phyloP scores from a whole-genome alignment of 1,140 invertebrate species.

The Gryon sp. region DNA sequence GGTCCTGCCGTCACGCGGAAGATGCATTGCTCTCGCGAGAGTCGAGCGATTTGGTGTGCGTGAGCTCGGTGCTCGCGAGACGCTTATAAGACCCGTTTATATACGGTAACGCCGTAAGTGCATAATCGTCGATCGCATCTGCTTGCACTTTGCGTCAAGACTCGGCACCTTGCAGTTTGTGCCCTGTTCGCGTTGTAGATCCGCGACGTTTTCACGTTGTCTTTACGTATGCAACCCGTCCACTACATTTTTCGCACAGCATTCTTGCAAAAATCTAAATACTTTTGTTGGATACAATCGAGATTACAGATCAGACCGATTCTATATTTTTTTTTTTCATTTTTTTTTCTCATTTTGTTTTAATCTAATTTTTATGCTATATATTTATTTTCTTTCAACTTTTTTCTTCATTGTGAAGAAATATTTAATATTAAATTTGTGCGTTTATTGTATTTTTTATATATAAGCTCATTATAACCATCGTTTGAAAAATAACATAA shows the following conservation, averaged over 20 bases:
- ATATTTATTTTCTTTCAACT: no score
- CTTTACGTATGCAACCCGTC: constrained; percentile 53
- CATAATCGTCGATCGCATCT: constrained; percentile 80
- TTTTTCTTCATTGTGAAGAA: no score
- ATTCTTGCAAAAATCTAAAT: constrained; percentile 15
- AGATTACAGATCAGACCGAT: constrained; percentile 1
- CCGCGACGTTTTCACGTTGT: constrained; percentile 54
- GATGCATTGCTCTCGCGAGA: constrained; percentile 76
- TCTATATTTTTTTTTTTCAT: constrained; percentile 35
- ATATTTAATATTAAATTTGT: no score
- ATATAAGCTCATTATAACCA: no score
- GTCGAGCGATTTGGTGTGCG: constrained; percentile 52
- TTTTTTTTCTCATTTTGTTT: neutral
- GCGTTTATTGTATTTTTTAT: no score
- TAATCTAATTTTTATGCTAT: neutral
- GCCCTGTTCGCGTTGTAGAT: constrained; percentile 63
- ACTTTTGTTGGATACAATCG: constrained; percentile 47
- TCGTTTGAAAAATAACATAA: no score
- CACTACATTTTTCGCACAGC: constrained; percentile 28
- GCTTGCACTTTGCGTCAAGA: constrained; percentile 78
- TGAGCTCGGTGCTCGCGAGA: constrained; percentile 45
- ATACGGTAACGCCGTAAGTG: constrained; percentile 78
- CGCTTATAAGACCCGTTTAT: constrained; percentile 70
- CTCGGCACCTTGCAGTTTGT: constrained; percentile 73
- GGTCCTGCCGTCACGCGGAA: constrained; percentile 76